Evolutionary conservation across 1,140 invertebrate species (phyloP), one percentile per base, ranked within the genome.

Genomic region (Tenebrio molitor): DNA sequence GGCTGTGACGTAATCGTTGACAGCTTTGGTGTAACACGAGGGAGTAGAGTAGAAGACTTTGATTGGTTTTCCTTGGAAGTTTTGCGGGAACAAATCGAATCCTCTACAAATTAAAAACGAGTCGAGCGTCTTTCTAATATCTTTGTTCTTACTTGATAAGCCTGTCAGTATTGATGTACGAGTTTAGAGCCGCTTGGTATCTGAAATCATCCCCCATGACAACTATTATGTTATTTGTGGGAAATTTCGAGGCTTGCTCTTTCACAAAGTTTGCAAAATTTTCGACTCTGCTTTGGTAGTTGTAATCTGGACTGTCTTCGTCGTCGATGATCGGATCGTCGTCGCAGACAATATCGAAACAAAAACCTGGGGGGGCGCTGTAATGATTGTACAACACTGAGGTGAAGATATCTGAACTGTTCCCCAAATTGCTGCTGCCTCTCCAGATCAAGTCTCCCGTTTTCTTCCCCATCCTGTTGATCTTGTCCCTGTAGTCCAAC

Each of bases 21-120:
- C 80, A 0, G 94, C 88, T 78, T 96, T 91, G 5, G 95, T 79
- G 82, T 99, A 99, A 81, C 97, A 99, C 0, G 93, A 91, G 0
- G 97, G 97, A 0, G 96, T 98, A 0, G 97, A 98, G 82, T 98
- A 98, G 53, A 97, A 89, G 2, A 95, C 79, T 77, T 95, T 93
- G 0, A 97, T 85, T 0, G 29, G 21, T 36, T 65, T 36, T 16
- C 53, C 34, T n/a, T 42, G 2, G 17, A 33, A 34, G 7, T 0
- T 39, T 46, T 74, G 66, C 0, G 53, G 41, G 39, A 66, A 74
- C 21, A 33, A 10, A 15, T 74, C 62, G 44, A 76, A 77, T 15
- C 76, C 74, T 58, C 76, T 77, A 0, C 86, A 72, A 39, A 23
- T 29, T 33, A 19, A 23, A 17, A 15, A 84, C 36, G 5, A 39